A percentile compares a stretch with the other conserved stretches of the same genome.
Evolutionary conservation across 2,888 invertebrate species (phyloP).

Genomic region (Onthophagus sagittarius): DNA sequence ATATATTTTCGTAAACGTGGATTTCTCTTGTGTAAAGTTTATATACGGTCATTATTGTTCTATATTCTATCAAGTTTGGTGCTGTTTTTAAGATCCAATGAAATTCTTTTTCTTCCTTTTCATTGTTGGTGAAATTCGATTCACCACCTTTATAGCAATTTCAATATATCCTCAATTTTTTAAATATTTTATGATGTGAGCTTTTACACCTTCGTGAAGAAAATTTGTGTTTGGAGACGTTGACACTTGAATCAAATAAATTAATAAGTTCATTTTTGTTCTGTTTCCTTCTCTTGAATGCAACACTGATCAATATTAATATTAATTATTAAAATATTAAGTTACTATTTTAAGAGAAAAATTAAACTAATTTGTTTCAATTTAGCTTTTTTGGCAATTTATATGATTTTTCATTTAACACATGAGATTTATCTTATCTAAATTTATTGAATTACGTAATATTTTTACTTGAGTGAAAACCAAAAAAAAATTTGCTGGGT

Average conservation of each 20-base stretch:
- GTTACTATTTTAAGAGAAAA: not conserved
- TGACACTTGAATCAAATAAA: too few relatives aligned
- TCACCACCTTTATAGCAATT: not conserved
- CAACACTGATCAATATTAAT: too few relatives aligned
- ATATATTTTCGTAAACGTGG: conserved; percentile 34
- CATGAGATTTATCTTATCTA: not conserved
- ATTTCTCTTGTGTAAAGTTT: conserved; percentile 35
- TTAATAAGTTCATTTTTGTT: too few relatives aligned
- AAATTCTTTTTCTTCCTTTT: conserved; percentile 22
- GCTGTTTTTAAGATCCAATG: conserved; percentile 37
- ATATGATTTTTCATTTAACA: not conserved
- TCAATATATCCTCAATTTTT: not conserved
- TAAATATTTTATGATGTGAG: not conserved
- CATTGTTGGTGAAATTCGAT: conserved; percentile 17
- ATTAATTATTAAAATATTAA: too few relatives aligned
- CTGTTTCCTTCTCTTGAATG: too few relatives aligned
- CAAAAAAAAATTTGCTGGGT: too few relatives aligned
- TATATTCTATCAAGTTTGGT: conserved; percentile 27
- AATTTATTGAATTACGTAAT: not conserved
- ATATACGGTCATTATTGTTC: conserved; percentile 30
- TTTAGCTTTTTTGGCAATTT: not conserved
- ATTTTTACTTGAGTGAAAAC: too few relatives aligned
- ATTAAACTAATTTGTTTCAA: not conserved
- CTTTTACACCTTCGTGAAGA: not conserved
- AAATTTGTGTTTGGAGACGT: not conserved